These are phyloP conservation scores for Empidonax alnorum DNA, from an alignment of 2,113 vertebrate genomes.

Conservation along the genomic window DNA sequence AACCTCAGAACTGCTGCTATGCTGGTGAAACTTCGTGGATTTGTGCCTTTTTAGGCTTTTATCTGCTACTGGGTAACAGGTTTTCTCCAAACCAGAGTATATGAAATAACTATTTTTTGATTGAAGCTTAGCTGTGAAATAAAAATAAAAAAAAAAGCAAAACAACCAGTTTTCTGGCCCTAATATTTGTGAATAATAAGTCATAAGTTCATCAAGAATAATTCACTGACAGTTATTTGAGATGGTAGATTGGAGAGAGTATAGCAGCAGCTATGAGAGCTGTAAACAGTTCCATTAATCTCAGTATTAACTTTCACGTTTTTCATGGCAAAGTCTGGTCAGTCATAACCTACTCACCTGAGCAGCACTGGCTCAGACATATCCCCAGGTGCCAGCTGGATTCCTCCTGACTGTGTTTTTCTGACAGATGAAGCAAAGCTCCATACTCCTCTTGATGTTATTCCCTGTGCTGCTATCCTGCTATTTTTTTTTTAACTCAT, in stretches of 20 bases:
- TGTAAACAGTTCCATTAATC: background rate
- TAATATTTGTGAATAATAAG: background rate
- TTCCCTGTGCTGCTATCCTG: background rate
- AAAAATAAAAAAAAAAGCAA: background rate
- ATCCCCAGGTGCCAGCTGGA: background rate
- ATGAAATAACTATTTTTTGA: background rate
- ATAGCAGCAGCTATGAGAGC: background rate
- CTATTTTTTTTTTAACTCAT: background rate
- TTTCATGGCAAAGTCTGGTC: rapidly evolving
- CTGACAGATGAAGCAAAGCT: background rate
- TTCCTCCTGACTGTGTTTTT: background rate
- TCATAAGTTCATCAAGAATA: background rate
- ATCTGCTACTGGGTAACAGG: background rate
- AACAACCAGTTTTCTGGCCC: background rate
- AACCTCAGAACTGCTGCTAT: background rate
- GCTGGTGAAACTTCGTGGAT: background rate
- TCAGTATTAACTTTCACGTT: background rate
- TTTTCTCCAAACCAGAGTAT: background rate
- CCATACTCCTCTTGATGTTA: background rate
- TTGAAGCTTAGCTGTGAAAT: background rate
- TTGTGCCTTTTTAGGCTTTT: background rate
- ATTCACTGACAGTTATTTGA: background rate
- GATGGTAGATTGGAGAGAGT: background rate
- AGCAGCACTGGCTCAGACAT: background rate
- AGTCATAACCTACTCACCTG: background rate